phyloP scores from a whole-genome alignment of 2,797 vertebrate species.

The Telmatherina bonti region DNA sequence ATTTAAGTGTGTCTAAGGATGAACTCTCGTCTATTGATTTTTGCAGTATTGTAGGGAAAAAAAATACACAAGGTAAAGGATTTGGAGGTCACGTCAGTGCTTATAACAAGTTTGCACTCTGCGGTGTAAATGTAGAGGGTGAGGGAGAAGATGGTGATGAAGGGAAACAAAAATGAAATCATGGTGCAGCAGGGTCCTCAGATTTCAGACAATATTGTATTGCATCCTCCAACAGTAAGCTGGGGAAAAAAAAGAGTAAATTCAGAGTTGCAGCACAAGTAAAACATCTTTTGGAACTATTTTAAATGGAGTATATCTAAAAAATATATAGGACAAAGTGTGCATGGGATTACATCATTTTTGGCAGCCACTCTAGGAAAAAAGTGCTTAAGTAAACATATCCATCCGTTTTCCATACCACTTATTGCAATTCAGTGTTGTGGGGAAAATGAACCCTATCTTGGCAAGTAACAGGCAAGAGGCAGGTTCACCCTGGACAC shows the following conservation, averaged over 20 bases:
- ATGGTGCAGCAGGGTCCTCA: not conserved
- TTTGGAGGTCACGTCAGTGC: conserved; percentile 29
- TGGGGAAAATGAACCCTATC: no score
- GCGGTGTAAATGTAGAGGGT: conserved; percentile 33
- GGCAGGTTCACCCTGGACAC: no score
- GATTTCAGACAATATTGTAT: not conserved
- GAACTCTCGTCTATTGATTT: conserved; percentile 35
- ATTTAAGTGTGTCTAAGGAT: conserved; percentile 32
- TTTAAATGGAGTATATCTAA: not conserved
- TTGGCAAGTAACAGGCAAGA: no score
- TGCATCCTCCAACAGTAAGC: not conserved
- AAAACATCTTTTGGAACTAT: not conserved
- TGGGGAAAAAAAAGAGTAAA: not conserved
- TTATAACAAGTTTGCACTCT: conserved; percentile 40
- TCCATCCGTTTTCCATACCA: no score
- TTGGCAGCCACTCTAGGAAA: no score
- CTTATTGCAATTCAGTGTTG: no score
- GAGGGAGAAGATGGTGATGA: conserved; percentile 20
- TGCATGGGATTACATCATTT: no score
- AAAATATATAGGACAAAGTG: no score
- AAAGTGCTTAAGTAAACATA: no score
- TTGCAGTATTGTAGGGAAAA: conserved; percentile 9
- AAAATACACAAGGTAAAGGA: conserved; percentile 19
- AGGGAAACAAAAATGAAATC: not conserved
- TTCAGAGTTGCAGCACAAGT: not conserved